A percentile compares a stretch with the other conserved stretches of the same genome.
Conservation (phyloP, 2,888 invertebrate species). For the Biston betularia region DNA sequence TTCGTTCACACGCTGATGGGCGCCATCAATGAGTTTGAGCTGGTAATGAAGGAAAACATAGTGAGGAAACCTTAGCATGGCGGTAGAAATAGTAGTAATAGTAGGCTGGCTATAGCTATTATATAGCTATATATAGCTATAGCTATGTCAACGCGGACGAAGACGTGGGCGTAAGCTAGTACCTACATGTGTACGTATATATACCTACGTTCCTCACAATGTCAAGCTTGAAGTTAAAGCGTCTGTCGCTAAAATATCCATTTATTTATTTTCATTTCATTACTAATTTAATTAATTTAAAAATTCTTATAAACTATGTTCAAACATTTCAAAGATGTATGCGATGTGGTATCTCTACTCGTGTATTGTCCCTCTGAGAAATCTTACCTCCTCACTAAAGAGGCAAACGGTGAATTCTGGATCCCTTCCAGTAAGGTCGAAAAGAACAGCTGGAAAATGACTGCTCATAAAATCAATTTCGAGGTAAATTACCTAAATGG, state of each 20-base stretch:
- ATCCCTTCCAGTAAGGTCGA: slow-evolving; percentile 70
- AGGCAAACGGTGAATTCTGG: slow-evolving; percentile 71
- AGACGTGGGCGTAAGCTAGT: too few relatives aligned
- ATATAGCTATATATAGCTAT: too few relatives aligned
- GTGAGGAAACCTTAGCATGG: too few relatives aligned
- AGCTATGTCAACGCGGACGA: too few relatives aligned
- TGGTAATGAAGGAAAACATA: too few relatives aligned
- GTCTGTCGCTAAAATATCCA: background rate
- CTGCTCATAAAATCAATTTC: slow-evolving; percentile 68
- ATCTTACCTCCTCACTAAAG: slow-evolving; percentile 65
- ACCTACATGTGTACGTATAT: too few relatives aligned
- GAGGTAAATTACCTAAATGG: slow-evolving; percentile 56
- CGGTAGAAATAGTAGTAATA: too few relatives aligned
- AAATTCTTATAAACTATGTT: slow-evolving; percentile 57
- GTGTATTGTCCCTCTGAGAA: slow-evolving; percentile 68
- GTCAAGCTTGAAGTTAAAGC: background rate
- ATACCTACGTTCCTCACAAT: background rate
- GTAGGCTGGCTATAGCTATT: too few relatives aligned
- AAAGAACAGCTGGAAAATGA: slow-evolving; percentile 71
- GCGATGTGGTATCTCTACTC: slow-evolving; percentile 73
- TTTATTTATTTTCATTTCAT: background rate
- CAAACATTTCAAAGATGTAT: slow-evolving; percentile 67
- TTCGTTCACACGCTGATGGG: too few relatives aligned
- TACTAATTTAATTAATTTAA: background rate
- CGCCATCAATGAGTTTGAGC: too few relatives aligned